Evolutionary conservation across 2,797 vertebrate species (phyloP), one percentile per base, ranked within the genome.

Genomic region (Emydoidea blandingii): DNA sequence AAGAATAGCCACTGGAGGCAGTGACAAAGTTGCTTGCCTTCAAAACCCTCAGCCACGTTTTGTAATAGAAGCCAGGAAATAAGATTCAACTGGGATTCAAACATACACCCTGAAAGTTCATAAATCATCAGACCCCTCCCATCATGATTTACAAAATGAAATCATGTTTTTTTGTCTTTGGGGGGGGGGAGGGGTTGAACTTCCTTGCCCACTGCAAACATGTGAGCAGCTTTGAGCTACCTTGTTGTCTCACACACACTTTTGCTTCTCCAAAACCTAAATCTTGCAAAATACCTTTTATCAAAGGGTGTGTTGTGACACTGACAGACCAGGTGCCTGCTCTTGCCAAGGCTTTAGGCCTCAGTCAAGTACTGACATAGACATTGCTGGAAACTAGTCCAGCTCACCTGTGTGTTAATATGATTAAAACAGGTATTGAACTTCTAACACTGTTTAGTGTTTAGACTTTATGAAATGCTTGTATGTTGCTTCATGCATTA

Each of bases 21-120:
- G 79, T 87, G 12, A 83, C 41, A 80, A n/a, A 86, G 44, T 6
- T 59, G 19, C 81, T 87, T 56, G 80, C 85, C 93, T 82, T 87
- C 37, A 84, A 91, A 92, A 27, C 29, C 57, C 92, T 52, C 8
- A 2, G 15, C 78, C 81, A 89, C 25, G 37, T 94, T 86, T 90
- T 88, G 80, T 49, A 65, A 89, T 87, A 82, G 89, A 83, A 95
- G 89, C 29, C 93, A 96, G 68, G 86, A 94, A 93, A 86, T 81
- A 65, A 65, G 15, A 65, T 65, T 65, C 34, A 65, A n/a, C 31
- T n/a, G 34, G 62, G 34, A 65, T 65, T 65, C 62, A 65, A 65
- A 65, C 62, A 34, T n/a, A n/a, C 16, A n/a, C 34, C 62, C 62
- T 65, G 62, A n/a, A 34, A 34, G 31, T 65, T 65, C 34, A n/a